Base-by-base conservation (phyloP, 2,888 invertebrate genomes). In the Nomada flava region DNA sequence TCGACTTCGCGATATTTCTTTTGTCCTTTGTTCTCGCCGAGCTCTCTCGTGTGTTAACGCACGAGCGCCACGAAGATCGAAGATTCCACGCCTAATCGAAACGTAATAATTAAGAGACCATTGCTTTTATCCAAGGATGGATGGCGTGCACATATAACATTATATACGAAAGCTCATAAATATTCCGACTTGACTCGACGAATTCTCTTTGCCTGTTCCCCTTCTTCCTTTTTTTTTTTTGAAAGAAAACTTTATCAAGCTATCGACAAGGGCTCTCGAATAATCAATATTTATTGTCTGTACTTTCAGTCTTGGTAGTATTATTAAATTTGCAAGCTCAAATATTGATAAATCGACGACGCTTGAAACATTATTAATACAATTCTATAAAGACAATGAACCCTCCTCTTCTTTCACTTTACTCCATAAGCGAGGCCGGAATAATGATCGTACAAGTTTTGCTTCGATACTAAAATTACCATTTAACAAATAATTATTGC, bases 81-180 rank as follows among this genome's bases (percentile, higher is more conserved):
- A 77, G 83, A 89, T 89, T 88, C 87, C 86, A 86, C 88, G 86
- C 88, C 86, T 89, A 89, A 91, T 90, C 89, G 90, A 88, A 88
- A 86, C 80, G 88, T 89, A 90, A 91, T 91, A 90, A 91, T 91
- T 91, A 90, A 91, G 86, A 75, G 82, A 79, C 47, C 50, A 47
- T 15, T 11, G 47, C 47, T 36, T 20, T 42, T 53, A 15, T 44
- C 23, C 60, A 26, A 13, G n/a, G 26, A 70, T 67, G 29, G n/a
- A 71, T 13, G 9, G 29, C 36, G 5, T 10, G 47, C 20, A 10
- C 20, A 4, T 59, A 13, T 18, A n/a, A 55, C 18, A 36, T 52
- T 18, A 15, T 36, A 42, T n/a, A 10, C n/a, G 42, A 53, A 26
- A 53, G 15, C 70, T 71, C 60, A 23, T 60, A 52, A 71, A 62